Evolutionary conservation across 2,888 invertebrate genomes (phyloP).

Genomic region (Tridacna gigas): DNA sequence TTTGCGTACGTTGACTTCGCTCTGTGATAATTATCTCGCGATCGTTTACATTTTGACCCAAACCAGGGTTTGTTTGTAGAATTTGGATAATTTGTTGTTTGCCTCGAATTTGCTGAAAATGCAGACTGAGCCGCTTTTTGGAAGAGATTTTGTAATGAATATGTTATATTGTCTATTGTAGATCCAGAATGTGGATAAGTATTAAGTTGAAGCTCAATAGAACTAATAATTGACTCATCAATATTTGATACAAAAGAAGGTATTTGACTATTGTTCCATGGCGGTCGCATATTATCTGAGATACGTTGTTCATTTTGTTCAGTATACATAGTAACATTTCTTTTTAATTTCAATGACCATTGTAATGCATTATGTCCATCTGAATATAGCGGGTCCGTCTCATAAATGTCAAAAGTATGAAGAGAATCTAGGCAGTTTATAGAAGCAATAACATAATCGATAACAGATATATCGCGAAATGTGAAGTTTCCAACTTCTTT

Average conservation of each 20-base stretch:
- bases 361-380: conserved; percentile 26
- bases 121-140: neutral
- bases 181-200: no score
- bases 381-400: conserved; percentile 29
- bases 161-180: no score
- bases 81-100: neutral
- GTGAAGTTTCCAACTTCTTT: conserved; percentile 4
- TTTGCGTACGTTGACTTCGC: conserved; percentile 9
- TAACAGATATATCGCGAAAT: conserved; percentile 13
- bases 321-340: no score
- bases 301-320: no score
- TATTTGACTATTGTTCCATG: no score
- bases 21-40: conserved; percentile 12
- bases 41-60: conserved; percentile 9
- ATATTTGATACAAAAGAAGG: no score
- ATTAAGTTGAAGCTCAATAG: no score
- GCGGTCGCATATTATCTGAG: no score
- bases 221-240: no score
- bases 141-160: no score
- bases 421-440: neutral
- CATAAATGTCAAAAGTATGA: conserved; percentile 7
- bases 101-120: neutral
- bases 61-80: conserved; percentile 35
- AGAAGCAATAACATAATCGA: conserved; percentile 19
- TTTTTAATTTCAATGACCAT: no score